Evolutionary conservation across 2,888 invertebrate species (phyloP).

Genomic region (Bugula neritina): DNA sequence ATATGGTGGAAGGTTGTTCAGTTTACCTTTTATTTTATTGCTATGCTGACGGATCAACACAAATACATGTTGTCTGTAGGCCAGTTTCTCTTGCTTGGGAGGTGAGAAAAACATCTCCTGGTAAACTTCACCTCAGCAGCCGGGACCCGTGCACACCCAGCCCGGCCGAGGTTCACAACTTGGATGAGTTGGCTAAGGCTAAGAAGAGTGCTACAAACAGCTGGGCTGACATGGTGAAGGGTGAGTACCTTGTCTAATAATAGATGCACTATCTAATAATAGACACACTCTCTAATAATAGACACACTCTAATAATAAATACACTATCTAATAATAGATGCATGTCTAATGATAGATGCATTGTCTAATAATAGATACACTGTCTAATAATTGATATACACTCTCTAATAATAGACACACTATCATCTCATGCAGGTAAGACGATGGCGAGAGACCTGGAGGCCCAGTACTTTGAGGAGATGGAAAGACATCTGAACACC

Average conservation of each 20-base stretch:
- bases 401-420: no score
- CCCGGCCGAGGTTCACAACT: constrained; percentile 32
- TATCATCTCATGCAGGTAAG: constrained; percentile 19
- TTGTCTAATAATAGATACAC: neutral
- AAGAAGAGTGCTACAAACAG: constrained; percentile 36
- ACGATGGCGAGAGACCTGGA: constrained; percentile 9
- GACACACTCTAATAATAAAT: no score
- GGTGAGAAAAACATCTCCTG: constrained; percentile 71
- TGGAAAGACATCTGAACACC: neutral
- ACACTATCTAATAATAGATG: no score
- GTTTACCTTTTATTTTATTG: no score
- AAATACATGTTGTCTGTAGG: constrained; percentile 43
- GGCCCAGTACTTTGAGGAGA: constrained; percentile 16
- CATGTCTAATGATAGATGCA: constrained; percentile 53
- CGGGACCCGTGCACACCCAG: constrained; percentile 37
- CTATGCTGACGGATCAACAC: no score
- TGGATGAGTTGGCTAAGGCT: neutral
- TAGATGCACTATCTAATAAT: neutral
- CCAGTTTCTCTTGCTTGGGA: constrained; percentile 92
- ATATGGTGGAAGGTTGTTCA: no score
- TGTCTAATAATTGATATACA: neutral
- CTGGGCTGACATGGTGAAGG: constrained; percentile 55
- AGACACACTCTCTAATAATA: no score
- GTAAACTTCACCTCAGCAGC: constrained; percentile 37
- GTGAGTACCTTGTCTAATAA: no score